phyloP scores from a whole-genome alignment of 1,140 invertebrate species.

The Hylyphantes graminicola region DNA sequence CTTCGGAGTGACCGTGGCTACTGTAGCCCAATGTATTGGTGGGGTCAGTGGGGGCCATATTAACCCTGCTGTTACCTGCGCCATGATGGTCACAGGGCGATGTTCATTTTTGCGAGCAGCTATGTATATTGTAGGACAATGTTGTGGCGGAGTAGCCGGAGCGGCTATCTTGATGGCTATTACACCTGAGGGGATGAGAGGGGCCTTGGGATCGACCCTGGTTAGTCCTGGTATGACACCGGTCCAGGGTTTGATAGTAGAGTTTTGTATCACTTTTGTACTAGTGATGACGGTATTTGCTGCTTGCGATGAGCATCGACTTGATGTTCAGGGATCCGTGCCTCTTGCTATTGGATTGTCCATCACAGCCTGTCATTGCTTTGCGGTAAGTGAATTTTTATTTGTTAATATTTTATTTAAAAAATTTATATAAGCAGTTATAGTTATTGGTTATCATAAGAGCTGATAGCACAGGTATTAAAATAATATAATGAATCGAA shows the following conservation, averaged over 20 bases:
- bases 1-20: slow-evolving; percentile 89
- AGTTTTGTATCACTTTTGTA: slow-evolving; percentile 87
- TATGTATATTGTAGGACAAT: slow-evolving; percentile 81
- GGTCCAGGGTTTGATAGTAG: slow-evolving; percentile 82
- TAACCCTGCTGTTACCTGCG: slow-evolving; percentile 87
- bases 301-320: slow-evolving; percentile 82
- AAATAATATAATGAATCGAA: no score
- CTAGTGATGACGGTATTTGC: slow-evolving; percentile 88
- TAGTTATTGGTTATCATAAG: no score
- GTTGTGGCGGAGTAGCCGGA: slow-evolving; percentile 77
- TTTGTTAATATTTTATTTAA: background rate
- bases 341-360: slow-evolving; percentile 89
- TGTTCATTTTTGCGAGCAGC: slow-evolving; percentile 79
- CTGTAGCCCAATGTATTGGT: slow-evolving; percentile 81
- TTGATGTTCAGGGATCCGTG: slow-evolving; percentile 80
- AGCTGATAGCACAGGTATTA: no score
- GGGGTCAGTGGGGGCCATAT: slow-evolving; percentile 90
- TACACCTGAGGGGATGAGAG: slow-evolving; percentile 68
- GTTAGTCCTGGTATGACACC: slow-evolving; percentile 69
- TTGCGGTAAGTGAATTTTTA: slow-evolving; percentile 75
- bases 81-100: slow-evolving; percentile 80
- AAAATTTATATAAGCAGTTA: no score
- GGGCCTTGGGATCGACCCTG: slow-evolving; percentile 73
- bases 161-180: slow-evolving; percentile 66
- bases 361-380: slow-evolving; percentile 85